Conservation (phyloP, 2,113 vertebrate genomes). For the Orthonyx spaldingii region DNA sequence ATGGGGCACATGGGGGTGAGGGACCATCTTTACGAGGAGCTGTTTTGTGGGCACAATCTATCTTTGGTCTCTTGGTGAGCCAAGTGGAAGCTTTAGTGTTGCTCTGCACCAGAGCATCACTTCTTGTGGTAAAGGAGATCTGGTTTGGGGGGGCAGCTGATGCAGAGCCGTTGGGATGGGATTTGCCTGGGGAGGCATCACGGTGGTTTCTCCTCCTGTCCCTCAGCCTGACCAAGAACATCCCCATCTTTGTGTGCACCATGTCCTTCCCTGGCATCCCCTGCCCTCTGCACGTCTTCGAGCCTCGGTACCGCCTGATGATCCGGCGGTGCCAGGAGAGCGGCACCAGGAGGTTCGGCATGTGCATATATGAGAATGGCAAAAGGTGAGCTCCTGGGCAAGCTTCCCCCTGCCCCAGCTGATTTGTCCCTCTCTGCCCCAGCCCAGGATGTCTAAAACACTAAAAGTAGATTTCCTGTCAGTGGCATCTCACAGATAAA, state of each 20-base stretch:
- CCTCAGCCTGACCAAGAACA: constrained; percentile 80
- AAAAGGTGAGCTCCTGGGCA: constrained; percentile 76
- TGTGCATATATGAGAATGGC: constrained; percentile 85
- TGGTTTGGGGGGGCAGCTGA: not conserved
- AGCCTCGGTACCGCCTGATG: constrained; percentile 90
- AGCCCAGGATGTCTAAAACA: not conserved
- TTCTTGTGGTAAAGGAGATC: not conserved
- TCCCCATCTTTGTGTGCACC: constrained; percentile 89
- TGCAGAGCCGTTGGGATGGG: not conserved
- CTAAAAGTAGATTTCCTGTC: not conserved
- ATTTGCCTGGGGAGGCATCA: not conserved
- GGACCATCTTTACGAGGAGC: not conserved
- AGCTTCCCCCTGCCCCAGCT: not conserved
- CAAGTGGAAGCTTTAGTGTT: not conserved
- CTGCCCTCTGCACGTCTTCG: constrained; percentile 87
- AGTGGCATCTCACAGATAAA: fast-evolving
- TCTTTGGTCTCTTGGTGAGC: not conserved
- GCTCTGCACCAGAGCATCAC: not conserved
- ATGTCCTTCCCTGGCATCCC: constrained; percentile 84
- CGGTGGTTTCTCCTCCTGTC: not conserved
- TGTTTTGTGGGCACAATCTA: not conserved
- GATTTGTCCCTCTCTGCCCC: not conserved
- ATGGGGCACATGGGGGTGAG: not conserved
- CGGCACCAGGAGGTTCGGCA: constrained; percentile 87
- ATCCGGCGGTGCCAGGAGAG: constrained; percentile 90